Evolutionary conservation across 2,888 invertebrate genomes (phyloP).

Genomic region (Cremastinae sp.): DNA sequence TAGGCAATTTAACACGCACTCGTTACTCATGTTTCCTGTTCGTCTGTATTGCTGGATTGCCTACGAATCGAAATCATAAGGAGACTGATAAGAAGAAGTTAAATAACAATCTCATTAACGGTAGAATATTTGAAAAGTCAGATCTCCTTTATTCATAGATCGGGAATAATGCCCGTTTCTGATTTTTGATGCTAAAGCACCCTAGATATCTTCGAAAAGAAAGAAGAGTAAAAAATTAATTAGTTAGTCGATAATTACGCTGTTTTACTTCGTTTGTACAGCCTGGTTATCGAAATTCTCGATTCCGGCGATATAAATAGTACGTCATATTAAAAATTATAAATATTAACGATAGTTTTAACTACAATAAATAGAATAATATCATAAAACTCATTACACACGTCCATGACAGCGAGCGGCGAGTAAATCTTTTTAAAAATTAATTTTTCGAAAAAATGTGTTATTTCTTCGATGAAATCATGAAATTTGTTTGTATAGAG

Average conservation of each 20-base stretch:
- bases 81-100: slow-evolving; percentile 69
- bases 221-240: neutral
- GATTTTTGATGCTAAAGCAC: slow-evolving; percentile 22
- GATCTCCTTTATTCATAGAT: slow-evolving; percentile 2
- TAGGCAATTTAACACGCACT: slow-evolving; percentile 3
- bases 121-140: slow-evolving; percentile 7
- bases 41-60: slow-evolving; percentile 47
- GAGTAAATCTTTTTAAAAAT: slow-evolving; percentile 33
- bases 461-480: slow-evolving; percentile 1
- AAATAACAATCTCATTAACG: slow-evolving; percentile 2
- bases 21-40: slow-evolving; percentile 6
- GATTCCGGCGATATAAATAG: slow-evolving; percentile 52
- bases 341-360: slow-evolving; percentile 40
- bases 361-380: slow-evolving; percentile 32
- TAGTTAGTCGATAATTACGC: slow-evolving; percentile 34
- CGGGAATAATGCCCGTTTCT: slow-evolving; percentile 37
- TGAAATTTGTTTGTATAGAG: neutral
- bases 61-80: slow-evolving; percentile 67
- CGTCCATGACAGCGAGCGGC: slow-evolving; percentile 56
- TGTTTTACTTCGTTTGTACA: slow-evolving; percentile 38
- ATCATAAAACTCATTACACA: slow-evolving; percentile 52
- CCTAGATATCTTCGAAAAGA: slow-evolving; percentile 6
- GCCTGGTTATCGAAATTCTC: slow-evolving; percentile 29
- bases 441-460: neutral
- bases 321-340: slow-evolving; percentile 32